phyloP scores from a whole-genome alignment of 2,888 invertebrate species.

The Orthosia incerta region DNA sequence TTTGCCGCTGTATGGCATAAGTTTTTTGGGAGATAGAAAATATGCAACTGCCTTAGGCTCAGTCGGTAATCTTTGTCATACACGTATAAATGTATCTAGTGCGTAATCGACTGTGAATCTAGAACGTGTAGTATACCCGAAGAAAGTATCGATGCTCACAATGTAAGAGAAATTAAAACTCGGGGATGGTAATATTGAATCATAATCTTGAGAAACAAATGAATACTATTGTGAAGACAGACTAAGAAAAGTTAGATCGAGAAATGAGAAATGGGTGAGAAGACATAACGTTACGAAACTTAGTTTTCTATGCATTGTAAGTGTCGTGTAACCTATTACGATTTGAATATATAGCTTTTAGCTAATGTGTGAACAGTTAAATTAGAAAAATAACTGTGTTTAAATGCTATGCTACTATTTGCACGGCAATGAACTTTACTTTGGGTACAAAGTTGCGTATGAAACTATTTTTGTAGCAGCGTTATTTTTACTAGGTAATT shows the following conservation, averaged over 20 bases:
- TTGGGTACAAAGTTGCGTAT: background rate
- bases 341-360: conserved; percentile 9
- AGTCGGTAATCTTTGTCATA: background rate
- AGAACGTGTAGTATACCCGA: conserved; percentile 58
- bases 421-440: conserved; percentile 6
- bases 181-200: conserved; percentile 38
- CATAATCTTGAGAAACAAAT: conserved; percentile 45
- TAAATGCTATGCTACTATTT: background rate
- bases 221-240: conserved; percentile 1
- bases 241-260: conserved; percentile 36
- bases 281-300: conserved; percentile 42
- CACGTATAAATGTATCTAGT: conserved; percentile 15
- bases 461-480: background rate
- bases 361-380: conserved; percentile 19
- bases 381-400: background rate
- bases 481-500: background rate
- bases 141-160: conserved; percentile 65
- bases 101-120: conserved; percentile 52
- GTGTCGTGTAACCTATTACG: conserved; percentile 23
- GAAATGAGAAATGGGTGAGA: conserved; percentile 49
- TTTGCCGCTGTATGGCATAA: too few species aligned
- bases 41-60: too few species aligned
- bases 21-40: too few species aligned
- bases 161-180: conserved; percentile 55
- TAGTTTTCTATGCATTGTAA: conserved; percentile 48